Conservation (phyloP, 2,797 vertebrate genomes). For the Decapterus maruadsi region DNA sequence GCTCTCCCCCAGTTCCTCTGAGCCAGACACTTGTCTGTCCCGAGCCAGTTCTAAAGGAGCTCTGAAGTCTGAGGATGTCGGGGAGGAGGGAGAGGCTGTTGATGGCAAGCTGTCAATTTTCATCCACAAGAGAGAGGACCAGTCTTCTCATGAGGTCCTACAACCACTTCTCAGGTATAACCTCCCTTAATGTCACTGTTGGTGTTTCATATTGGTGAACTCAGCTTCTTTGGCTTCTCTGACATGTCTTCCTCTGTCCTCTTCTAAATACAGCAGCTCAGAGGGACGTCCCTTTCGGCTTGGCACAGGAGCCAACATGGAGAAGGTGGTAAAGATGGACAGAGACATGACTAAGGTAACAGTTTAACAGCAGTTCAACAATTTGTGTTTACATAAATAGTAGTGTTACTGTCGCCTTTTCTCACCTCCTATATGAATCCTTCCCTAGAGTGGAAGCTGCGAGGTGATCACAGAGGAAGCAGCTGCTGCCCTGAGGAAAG, state of each 20-base stretch:
- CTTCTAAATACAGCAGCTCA: conserved; percentile 89
- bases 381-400: background rate
- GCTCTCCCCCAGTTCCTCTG: conserved; percentile 97
- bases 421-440: conserved; percentile 19
- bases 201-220: background rate
- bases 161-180: conserved; percentile 95
- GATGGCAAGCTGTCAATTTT: conserved; percentile 99
- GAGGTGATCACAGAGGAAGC: conserved; percentile 98
- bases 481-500: conserved; percentile 94
- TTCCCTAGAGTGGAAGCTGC: conserved; percentile 92
- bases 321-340: conserved; percentile 99
- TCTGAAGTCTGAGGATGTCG: conserved; percentile 92
- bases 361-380: background rate
- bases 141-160: conserved; percentile 98
- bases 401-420: background rate
- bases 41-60: conserved; percentile 94
- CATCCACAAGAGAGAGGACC: conserved; percentile 98
- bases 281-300: conserved; percentile 98
- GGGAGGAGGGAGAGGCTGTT: conserved; percentile 96
- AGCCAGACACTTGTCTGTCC: conserved; percentile 91
- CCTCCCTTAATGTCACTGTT: background rate
- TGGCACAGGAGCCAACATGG: conserved; percentile 99
- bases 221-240: conserved; percentile 1
- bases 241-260: conserved; percentile 31
- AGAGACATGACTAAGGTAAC: conserved; percentile 98